Evolutionary conservation across 2,888 invertebrate species (phyloP).

Genomic region (Drosophila diplacantha): DNA sequence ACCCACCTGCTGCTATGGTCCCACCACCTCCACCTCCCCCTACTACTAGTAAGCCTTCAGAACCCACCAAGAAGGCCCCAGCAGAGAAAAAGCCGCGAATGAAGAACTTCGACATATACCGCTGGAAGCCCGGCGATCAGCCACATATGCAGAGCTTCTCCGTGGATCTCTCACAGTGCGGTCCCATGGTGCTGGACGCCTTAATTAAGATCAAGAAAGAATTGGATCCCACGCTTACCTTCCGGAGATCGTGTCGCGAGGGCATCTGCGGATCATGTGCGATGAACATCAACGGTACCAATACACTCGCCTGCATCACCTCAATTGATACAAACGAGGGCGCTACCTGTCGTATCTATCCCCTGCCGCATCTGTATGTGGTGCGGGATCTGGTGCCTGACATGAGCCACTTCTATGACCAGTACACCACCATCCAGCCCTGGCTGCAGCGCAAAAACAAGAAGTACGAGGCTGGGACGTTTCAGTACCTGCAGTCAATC

Average conservation of each 20-base stretch:
- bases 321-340: conserved; percentile 83
- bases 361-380: conserved; percentile 98
- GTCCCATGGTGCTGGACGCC: conserved; percentile 97
- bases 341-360: conserved; percentile 90
- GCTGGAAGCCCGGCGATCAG: conserved; percentile 91
- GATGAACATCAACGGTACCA: conserved; percentile 97
- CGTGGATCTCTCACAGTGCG: conserved; percentile 89
- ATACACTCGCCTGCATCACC: conserved; percentile 94
- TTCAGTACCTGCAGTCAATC: conserved; percentile 90
- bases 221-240: conserved; percentile 94
- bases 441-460: conserved; percentile 86
- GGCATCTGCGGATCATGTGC: conserved; percentile 99
- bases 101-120: conserved; percentile 90
- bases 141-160: conserved; percentile 83
- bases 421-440: conserved; percentile 95
- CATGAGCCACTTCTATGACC: conserved; percentile 95
- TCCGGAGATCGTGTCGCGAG: conserved; percentile 96
- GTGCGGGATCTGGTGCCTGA: conserved; percentile 96
- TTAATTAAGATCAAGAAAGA: conserved; percentile 97
- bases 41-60: neutral
- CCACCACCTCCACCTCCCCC: neutral
- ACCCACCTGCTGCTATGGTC: neutral
- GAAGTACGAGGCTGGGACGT: conserved; percentile 81
- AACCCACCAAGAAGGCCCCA: neutral
- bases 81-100: conserved; percentile 64